phyloP scores from a whole-genome alignment of 2,797 vertebrate species.

The Acrocephalus scirpaceus region DNA sequence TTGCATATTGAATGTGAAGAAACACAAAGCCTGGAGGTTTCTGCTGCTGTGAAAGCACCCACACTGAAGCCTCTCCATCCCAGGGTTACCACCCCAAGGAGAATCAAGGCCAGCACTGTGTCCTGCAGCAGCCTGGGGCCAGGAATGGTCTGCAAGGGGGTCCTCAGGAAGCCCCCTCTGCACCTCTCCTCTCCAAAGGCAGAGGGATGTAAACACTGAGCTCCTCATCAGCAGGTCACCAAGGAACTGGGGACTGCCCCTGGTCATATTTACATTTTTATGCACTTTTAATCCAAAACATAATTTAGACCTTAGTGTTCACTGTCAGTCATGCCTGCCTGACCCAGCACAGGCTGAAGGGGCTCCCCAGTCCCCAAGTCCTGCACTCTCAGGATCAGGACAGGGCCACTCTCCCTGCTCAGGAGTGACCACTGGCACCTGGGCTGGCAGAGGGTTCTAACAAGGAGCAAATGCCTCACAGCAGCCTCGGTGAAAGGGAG shows the following conservation, averaged over 20 bases:
- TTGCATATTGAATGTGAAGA: slow-evolving; percentile 38
- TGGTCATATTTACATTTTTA: not conserved
- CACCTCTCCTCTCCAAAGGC: not conserved
- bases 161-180: rapidly evolving
- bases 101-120: rapidly evolving
- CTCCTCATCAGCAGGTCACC: not conserved
- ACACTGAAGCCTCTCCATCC: not conserved
- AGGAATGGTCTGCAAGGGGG: not conserved
- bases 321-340: rapidly evolving
- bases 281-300: not conserved
- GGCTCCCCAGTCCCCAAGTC: not conserved
- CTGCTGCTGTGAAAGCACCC: not conserved
- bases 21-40: slow-evolving; percentile 25
- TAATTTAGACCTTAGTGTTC: not conserved
- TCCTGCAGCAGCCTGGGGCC: not conserved
- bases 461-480: no score
- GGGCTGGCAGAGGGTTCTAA: not conserved
- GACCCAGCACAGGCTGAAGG: not conserved
- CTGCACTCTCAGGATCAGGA: not conserved
- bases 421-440: not conserved
- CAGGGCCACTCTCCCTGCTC: rapidly evolving
- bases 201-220: not conserved
- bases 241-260: not conserved
- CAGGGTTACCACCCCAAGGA: not conserved
- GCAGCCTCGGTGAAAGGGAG: no score